These are phyloP conservation scores for Cephus sareptanus DNA, from an alignment of 2,888 invertebrate species.

Conservation along the genomic window DNA sequence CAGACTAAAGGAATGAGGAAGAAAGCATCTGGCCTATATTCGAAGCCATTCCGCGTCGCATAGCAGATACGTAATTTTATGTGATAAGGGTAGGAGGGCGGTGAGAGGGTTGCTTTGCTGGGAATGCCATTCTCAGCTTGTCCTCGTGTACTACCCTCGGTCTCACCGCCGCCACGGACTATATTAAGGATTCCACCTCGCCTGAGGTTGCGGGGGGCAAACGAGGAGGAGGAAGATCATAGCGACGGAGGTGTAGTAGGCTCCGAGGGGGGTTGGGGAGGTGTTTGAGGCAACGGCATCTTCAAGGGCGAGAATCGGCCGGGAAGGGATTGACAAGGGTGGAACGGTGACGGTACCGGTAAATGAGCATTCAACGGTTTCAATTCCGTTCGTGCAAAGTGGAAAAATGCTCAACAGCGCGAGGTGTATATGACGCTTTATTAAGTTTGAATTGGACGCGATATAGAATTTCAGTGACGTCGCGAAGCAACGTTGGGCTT, in stretches of 20 bases:
- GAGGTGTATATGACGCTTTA: constrained; percentile 61
- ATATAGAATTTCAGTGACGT: constrained; percentile 52
- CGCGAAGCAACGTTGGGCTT: neutral
- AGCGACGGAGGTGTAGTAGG: constrained; percentile 9
- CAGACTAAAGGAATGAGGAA: neutral
- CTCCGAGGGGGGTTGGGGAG: neutral
- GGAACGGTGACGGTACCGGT: constrained; percentile 33
- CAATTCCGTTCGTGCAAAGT: constrained; percentile 37
- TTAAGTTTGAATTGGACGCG: constrained; percentile 60
- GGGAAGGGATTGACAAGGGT: constrained; percentile 26
- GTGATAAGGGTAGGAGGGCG: neutral
- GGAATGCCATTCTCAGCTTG: constrained; percentile 43
- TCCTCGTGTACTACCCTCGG: neutral
- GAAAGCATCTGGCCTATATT: constrained; percentile 6
- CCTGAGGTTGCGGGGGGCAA: constrained; percentile 3
- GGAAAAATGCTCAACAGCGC: constrained; percentile 40
- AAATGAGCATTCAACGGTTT: constrained; percentile 60
- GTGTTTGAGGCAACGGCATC: constrained; percentile 13
- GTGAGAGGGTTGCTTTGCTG: neutral
- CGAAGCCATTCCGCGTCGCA: neutral
- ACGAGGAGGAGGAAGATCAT: constrained; percentile 22
- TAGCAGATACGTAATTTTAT: constrained; percentile 36
- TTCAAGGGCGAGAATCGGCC: constrained; percentile 15
- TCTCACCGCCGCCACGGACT: constrained; percentile 32
- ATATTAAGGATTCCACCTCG: constrained; percentile 58